These are phyloP conservation scores for Coracopsis vasa DNA, from an alignment of 2,113 vertebrate species.

Conservation along the genomic window DNA sequence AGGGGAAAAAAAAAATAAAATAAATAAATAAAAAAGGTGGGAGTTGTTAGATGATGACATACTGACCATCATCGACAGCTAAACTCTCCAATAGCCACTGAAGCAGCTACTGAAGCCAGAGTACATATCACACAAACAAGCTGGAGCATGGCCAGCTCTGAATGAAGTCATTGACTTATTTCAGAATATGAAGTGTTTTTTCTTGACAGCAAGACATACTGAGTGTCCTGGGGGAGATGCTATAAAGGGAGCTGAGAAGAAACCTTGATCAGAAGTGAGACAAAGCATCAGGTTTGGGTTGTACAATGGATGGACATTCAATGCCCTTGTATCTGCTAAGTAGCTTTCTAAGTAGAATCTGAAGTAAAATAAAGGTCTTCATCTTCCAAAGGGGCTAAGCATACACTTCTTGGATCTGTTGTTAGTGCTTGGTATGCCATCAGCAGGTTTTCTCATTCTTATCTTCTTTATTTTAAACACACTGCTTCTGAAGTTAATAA, in stretches of 20 bases:
- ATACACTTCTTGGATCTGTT: background rate
- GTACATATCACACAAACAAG: background rate
- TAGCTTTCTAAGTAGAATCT: background rate
- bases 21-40: no score
- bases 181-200: background rate
- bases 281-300: background rate
- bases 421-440: background rate
- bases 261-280: background rate
- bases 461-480: constrained; percentile 22
- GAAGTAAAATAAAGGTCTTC: constrained; percentile 1
- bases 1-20: background rate
- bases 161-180: background rate
- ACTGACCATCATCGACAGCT: background rate
- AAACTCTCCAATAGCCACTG: background rate
- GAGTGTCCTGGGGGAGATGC: background rate
- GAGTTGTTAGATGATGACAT: background rate
- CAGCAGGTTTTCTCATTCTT: background rate
- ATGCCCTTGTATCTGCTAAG: background rate
- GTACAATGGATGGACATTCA: background rate
- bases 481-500: constrained; percentile 49
- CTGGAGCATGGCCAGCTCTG: background rate
- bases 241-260: background rate
- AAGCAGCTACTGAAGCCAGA: background rate
- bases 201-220: background rate
- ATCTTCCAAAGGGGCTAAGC: background rate